Percentiles rank a stretch among this genome's conserved stretches.
phyloP scores from a whole-genome alignment of 2,797 vertebrate genomes.

The Sus cebifrons region DNA sequence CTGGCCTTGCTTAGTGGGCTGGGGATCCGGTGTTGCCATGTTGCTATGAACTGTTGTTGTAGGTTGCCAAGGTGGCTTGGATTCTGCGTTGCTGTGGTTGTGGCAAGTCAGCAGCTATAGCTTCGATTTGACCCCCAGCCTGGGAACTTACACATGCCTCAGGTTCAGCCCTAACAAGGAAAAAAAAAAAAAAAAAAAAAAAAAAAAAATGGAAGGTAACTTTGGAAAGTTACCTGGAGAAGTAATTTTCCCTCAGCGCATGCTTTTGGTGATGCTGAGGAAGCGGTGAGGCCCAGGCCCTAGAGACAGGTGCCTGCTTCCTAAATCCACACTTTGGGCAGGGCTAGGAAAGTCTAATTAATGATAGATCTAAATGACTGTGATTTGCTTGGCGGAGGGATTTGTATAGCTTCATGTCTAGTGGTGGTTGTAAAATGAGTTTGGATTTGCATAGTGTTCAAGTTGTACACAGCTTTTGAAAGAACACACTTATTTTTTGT shows the following conservation, averaged over 20 bases:
- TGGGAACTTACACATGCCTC: too few species aligned
- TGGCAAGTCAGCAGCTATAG: too few species aligned
- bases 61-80: too few species aligned
- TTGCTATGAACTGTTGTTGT: too few species aligned
- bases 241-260: not conserved
- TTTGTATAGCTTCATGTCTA: not conserved
- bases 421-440: not conserved
- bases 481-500: too few species aligned
- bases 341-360: not conserved
- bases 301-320: not conserved
- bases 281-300: not conserved
- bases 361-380: too few species aligned
- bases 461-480: not conserved
- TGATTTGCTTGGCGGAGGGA: not conserved
- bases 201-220: not conserved
- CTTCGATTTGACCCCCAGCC: too few species aligned
- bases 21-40: too few species aligned
- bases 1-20: too few species aligned
- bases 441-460: not conserved
- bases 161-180: too few species aligned
- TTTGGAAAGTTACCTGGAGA: not conserved
- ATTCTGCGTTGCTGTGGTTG: too few species aligned
- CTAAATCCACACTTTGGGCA: not conserved
- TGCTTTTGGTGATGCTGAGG: not conserved
- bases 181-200: not conserved